phyloP scores from a whole-genome alignment of 1,140 invertebrate species.

The Archegozetes longisetosus region DNA sequence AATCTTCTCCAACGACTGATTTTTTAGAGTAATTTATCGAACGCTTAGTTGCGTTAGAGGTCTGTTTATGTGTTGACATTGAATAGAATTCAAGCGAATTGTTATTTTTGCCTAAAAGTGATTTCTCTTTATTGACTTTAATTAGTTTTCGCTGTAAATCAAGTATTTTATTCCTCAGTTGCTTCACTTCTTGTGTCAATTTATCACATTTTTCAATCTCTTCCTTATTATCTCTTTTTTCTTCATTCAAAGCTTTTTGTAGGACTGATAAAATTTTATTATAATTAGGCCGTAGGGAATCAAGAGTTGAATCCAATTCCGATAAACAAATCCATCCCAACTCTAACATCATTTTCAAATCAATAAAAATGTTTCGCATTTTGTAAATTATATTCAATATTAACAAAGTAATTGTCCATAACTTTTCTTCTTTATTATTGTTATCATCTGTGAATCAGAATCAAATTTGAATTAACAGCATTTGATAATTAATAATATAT shows the following conservation, averaged over 20 bases:
- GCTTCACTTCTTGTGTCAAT: background rate
- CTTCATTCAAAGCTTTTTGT: background rate
- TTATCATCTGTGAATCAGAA: background rate
- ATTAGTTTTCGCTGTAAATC: background rate
- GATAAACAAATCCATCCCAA: conserved; percentile 5
- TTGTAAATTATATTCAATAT: conserved; percentile 9
- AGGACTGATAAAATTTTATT: background rate
- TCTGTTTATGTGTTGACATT: too few relatives aligned
- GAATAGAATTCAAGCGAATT: too few relatives aligned
- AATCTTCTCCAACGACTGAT: too few relatives aligned
- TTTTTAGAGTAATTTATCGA: too few relatives aligned
- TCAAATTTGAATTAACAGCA: background rate
- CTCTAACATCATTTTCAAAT: conserved; percentile 4
- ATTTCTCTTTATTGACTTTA: background rate
- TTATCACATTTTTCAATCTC: background rate
- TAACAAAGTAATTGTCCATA: background rate
- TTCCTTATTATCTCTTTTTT: background rate
- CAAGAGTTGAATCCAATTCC: background rate
- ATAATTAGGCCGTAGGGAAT: background rate
- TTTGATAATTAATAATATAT: background rate
- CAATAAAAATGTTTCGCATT: background rate
- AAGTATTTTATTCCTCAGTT: conserved; percentile 2
- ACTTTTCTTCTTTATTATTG: conserved; percentile 4
- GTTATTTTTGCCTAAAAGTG: background rate
- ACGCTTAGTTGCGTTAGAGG: too few relatives aligned